Conservation (phyloP, 2,888 invertebrate species). For the Chymomyza amoena region DNA sequence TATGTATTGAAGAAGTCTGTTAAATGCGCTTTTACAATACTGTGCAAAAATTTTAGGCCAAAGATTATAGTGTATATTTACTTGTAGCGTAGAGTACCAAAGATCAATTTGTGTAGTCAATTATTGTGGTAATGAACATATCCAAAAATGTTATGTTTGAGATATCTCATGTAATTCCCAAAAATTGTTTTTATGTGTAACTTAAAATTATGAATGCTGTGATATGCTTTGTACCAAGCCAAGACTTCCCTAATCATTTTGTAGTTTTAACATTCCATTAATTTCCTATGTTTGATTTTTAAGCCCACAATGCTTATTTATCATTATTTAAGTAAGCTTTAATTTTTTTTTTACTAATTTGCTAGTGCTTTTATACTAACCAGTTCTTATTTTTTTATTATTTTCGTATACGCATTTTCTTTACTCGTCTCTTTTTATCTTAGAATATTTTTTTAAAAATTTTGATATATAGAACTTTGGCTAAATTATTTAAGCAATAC, state of each 20-base stretch:
- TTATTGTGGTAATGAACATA: not conserved
- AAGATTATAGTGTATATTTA: not conserved
- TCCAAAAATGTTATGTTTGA: not conserved
- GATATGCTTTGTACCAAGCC: not conserved
- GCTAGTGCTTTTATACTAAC: too few species aligned
- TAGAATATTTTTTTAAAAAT: not conserved
- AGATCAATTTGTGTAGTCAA: not conserved
- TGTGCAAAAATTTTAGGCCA: not conserved
- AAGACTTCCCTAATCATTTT: not conserved
- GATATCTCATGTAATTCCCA: not conserved
- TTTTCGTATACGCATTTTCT: not conserved
- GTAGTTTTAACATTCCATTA: not conserved
- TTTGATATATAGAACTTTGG: conserved; percentile 17
- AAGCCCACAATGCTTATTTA: too few species aligned
- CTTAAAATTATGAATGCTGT: not conserved
- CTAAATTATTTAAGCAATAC: conserved; percentile 10
- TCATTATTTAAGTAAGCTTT: too few species aligned
- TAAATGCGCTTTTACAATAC: not conserved
- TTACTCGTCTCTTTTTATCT: not conserved
- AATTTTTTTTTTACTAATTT: too few species aligned
- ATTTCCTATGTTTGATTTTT: not conserved
- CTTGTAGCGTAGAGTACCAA: not conserved
- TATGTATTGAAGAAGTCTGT: not conserved
- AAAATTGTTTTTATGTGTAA: not conserved
- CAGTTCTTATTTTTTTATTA: too few species aligned